Base-by-base conservation (phyloP, 2,797 vertebrate species). In the Hemitrygon akajei region DNA sequence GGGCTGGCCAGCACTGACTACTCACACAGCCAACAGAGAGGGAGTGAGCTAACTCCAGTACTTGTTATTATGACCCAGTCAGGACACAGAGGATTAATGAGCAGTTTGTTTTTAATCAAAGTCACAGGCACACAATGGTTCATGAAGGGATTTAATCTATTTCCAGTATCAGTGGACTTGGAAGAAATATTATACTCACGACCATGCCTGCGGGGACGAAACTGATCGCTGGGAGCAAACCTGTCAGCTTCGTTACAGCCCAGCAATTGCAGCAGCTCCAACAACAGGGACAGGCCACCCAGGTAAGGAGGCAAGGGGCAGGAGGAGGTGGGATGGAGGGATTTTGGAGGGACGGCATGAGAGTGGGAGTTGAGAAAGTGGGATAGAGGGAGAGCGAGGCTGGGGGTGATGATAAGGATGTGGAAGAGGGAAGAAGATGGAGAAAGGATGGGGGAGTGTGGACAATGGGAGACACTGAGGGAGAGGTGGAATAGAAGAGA, bases 211-310 rank as follows among this genome's bases (percentile, higher is more conserved):
- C 99, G 0, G 99, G 99, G 12, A 98, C 99, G 0, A 99, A 99
- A 95, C 97, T 99, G 94, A 99, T 99, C 0, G 97, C 99, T 14
- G 99, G 99, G 94, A 99, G 99, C 96, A 99, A 99, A 95, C 99
- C 99, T 0, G 98, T 99, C 95, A 99, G 99, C 95, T 99, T 99
- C 93, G 98, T 99, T 94, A 99, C 99, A 0, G 98, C 98, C 0
- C 99, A 99, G 94, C 99, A 99, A 95, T 96, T 99, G 25, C 99
- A 99, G 95, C 99, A 99, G 96, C 97, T 99, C n/a, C 99, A 99
- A 96, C 99, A 99, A 93, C 99, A 99, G 95, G 98, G 98, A 75
- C 99, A 99, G 95, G 97, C 98, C 94, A 99, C 99, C 0, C 98
- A 99, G 98, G 98, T 99, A 94, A 94, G 0, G 14, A 63, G 20